phyloP scores from a whole-genome alignment of 2,113 vertebrate species.

The Salvator merianae region DNA sequence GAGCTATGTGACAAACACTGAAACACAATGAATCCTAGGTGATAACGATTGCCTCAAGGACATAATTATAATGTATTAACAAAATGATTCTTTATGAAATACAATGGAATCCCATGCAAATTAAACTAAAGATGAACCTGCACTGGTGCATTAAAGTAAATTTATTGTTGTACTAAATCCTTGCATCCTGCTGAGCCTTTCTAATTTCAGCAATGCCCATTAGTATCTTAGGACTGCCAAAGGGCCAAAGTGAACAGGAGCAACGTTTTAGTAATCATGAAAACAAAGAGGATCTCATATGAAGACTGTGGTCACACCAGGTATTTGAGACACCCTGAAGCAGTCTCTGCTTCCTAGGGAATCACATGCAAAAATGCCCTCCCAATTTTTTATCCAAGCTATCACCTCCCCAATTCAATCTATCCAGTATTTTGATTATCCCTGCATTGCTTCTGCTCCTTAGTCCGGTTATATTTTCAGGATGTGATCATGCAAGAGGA shows the following conservation, averaged over 20 bases:
- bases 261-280: not conserved
- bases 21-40: not conserved
- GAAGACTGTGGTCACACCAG: not conserved
- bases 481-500: no score
- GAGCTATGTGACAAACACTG: not conserved
- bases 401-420: no score
- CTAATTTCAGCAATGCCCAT: conserved; percentile 10
- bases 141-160: not conserved
- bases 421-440: no score
- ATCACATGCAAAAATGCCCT: no score
- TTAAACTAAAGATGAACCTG: conserved; percentile 3
- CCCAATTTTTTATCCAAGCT: no score
- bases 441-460: no score
- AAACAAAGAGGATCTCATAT: not conserved
- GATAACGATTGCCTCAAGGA: not conserved
- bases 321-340: no score
- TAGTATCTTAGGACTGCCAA: conserved; percentile 4
- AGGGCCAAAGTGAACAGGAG: not conserved
- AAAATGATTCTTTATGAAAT: conserved; percentile 19
- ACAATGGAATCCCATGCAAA: conserved; percentile 2
- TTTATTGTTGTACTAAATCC: not conserved
- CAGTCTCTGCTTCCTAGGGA: no score
- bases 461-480: no score
- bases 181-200: conserved; percentile 7
- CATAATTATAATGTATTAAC: not conserved